A percentile compares a stretch with the other conserved stretches of the same genome.
Evolutionary conservation across 2,797 vertebrate genomes (phyloP).

Genomic region (Euthynnus affinis): DNA sequence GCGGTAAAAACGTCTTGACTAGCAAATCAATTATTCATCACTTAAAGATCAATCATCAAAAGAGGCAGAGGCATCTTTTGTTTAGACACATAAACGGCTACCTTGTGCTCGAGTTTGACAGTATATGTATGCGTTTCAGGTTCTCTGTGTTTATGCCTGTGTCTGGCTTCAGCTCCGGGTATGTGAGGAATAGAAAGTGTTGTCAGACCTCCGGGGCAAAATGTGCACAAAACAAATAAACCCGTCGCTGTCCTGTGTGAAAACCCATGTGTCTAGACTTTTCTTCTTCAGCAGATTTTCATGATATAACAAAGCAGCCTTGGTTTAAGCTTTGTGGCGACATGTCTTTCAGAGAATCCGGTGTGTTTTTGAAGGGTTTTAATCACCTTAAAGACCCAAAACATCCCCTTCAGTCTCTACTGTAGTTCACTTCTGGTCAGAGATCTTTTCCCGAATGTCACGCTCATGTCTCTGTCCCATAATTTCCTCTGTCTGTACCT

Average conservation of each 20-base stretch:
- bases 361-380: background rate
- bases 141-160: background rate
- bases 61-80: background rate
- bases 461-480: too few species aligned
- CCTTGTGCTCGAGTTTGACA: slow-evolving; percentile 6
- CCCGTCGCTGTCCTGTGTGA: background rate
- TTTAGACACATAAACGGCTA: background rate
- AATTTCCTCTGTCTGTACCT: too few species aligned
- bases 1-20: background rate
- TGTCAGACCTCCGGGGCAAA: slow-evolving; percentile 5
- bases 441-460: too few species aligned
- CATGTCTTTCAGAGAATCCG: too few species aligned
- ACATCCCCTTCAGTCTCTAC: too few species aligned
- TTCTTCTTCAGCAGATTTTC: background rate
- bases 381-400: too few species aligned
- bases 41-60: background rate
- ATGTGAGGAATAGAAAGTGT: background rate
- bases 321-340: background rate
- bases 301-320: background rate
- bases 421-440: too few species aligned
- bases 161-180: slow-evolving; percentile 7
- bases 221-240: background rate
- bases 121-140: background rate
- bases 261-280: background rate
- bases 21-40: background rate